A percentile compares a stretch with the other conserved stretches of the same genome.
phyloP scores from a whole-genome alignment of 2,797 vertebrate species.

The Sorex maritimensis region DNA sequence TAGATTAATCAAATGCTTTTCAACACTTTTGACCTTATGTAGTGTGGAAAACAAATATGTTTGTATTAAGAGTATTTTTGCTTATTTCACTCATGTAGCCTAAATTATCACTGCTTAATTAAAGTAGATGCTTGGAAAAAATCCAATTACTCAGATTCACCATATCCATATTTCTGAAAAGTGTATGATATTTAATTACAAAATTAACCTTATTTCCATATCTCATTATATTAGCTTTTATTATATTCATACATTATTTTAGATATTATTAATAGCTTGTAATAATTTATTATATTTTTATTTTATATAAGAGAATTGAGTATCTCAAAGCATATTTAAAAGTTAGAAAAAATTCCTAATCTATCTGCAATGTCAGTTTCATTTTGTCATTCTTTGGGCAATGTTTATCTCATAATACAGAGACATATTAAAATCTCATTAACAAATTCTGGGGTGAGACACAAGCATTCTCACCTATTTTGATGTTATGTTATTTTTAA shows the following conservation, averaged over 20 bases:
- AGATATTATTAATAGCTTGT: conserved; percentile 5
- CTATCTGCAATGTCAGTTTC: conserved; percentile 24
- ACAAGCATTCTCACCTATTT: conserved; percentile 31
- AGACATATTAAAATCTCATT: not conserved
- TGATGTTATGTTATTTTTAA: conserved; percentile 26
- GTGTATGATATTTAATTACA: not conserved
- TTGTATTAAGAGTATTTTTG: not conserved
- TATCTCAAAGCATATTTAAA: conserved; percentile 29
- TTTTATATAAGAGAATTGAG: not conserved
- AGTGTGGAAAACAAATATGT: not conserved
- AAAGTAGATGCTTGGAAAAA: conserved; percentile 2
- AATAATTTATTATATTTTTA: conserved; percentile 4
- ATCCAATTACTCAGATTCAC: not conserved
- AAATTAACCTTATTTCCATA: not conserved
- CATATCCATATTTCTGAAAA: conserved; percentile 42
- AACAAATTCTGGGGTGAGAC: not conserved
- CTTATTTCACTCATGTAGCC: not conserved
- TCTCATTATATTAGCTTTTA: not conserved
- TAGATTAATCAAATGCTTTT: not conserved
- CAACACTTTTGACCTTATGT: not conserved
- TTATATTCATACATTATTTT: not conserved
- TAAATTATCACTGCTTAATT: not conserved
- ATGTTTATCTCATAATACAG: not conserved
- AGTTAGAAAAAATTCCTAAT: not conserved
- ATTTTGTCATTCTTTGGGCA: not conserved